phyloP scores from a whole-genome alignment of 2,113 vertebrate genomes.

The Corydoras sp. region DNA sequence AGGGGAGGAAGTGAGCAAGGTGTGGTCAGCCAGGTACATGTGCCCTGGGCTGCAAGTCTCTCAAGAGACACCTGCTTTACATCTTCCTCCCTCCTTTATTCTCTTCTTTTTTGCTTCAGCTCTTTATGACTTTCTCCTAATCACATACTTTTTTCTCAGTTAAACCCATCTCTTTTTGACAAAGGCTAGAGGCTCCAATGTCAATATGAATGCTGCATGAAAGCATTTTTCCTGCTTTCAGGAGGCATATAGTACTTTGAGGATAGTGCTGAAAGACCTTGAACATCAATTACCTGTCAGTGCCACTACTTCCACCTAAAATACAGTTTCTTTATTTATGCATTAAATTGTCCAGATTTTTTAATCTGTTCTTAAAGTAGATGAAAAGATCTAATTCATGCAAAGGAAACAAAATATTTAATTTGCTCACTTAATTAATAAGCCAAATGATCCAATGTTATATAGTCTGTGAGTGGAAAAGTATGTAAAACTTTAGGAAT shows the following conservation, averaged over 20 bases:
- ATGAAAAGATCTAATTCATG: too few relatives aligned
- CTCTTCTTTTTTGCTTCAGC: not conserved
- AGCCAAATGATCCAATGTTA: too few relatives aligned
- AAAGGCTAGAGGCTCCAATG: conserved; percentile 1
- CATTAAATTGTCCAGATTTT: too few relatives aligned
- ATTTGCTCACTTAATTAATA: too few relatives aligned
- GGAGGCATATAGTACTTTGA: conserved; percentile 27
- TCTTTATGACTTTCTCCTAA: not conserved
- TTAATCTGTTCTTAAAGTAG: too few relatives aligned
- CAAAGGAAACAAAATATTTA: too few relatives aligned
- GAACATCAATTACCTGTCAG: conserved; percentile 26
- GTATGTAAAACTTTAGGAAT: too few relatives aligned
- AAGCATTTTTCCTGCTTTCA: conserved; percentile 24
- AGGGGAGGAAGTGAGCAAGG: conserved; percentile 35
- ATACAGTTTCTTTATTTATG: too few relatives aligned
- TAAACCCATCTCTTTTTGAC: conserved; percentile 23
- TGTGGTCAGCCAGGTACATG: conserved; percentile 36
- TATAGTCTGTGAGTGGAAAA: too few relatives aligned
- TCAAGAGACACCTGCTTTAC: conserved; percentile 21
- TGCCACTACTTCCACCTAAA: conserved; percentile 7
- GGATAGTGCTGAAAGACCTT: conserved; percentile 15
- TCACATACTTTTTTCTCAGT: not conserved
- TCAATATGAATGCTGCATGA: conserved; percentile 14
- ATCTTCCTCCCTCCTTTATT: not conserved
- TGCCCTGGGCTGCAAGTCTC: conserved; percentile 26